A percentile compares a stretch with the other conserved stretches of the same genome.
phyloP scores from a whole-genome alignment of 1,140 invertebrate genomes.

The Macrocentrus cingulum region DNA sequence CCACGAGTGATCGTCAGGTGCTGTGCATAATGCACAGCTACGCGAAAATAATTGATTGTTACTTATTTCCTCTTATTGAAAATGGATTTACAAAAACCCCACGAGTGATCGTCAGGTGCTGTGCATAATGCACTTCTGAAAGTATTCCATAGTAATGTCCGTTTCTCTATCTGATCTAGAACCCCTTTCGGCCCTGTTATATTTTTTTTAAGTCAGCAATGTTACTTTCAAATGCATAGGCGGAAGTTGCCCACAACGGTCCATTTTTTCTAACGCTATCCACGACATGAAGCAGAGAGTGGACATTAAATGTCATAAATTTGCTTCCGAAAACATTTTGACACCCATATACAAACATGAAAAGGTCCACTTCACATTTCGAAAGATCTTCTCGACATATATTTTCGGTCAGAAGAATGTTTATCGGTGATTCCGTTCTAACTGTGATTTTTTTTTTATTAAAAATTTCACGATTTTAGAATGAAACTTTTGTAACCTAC shows the following conservation, averaged over 20 bases:
- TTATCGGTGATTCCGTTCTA: no score
- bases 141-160: constrained; percentile 5
- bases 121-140: no score
- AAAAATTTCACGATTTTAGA: no score
- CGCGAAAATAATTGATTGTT: no score
- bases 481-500: no score
- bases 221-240: constrained; percentile 25
- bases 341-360: constrained; percentile 20
- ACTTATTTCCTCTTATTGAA: no score
- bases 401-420: neutral
- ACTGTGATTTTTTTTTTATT: no score
- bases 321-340: constrained; percentile 19
- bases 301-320: constrained; percentile 27
- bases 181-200: constrained; percentile 24
- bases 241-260: constrained; percentile 27
- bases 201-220: constrained; percentile 24
- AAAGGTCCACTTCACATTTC: constrained; percentile 13
- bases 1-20: no score
- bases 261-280: constrained; percentile 22
- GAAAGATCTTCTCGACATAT: constrained; percentile 15
- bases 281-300: constrained; percentile 22
- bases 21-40: no score
- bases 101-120: no score
- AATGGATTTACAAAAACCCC: no score
- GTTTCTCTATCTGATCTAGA: constrained; percentile 21